Evolutionary conservation across 2,888 invertebrate genomes (phyloP), one percentile per base, ranked within the genome.

Genomic region (Drosophila hawaiiensis): DNA sequence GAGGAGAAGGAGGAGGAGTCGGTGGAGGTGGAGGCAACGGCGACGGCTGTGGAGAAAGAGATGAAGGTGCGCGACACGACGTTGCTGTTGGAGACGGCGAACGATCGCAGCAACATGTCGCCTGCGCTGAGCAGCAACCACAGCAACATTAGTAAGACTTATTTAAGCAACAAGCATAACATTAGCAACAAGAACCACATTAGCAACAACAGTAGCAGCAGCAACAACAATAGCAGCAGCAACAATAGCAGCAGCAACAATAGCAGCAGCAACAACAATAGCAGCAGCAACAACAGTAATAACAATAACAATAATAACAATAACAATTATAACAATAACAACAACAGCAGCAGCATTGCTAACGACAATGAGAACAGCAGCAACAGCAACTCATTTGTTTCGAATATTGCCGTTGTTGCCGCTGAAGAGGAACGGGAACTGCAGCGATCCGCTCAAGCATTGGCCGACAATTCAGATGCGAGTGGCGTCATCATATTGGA

Each of bases 401-500:
- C 79, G 22, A 79, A 74, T 10, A 68, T 79, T n/a, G 80, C 75
- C 0, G 78, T 79, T 2, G 70, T 70, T 0, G 74, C 75, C 1
- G 64, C 76, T 0, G 80, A 78, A 65, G 78, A 78, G 39, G 80
- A 80, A 16, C 29, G 63, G 10, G 78, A 89, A 12, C 56, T 86
- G 35, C 82, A 86, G 16, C 72, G 79, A 0, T 75, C 87, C 0
- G 84, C 76, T 19, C 81, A 84, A 0, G 72, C 60, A 0, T 41
- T 74, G 4, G 47, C 59, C 0, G 74, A 75, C 7, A 68, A 76
- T 5, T 53, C 55, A 0, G 0, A 56, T 73, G 14, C 69, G 0
- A 68, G 82, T 3, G 72, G 62, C 0, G 86, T 85, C 12, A 62
- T 76, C 19, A 85, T 85, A 9, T 58, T 85, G 52, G 84, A 85